Base-by-base conservation (phyloP, 1,140 invertebrate genomes). In the Drosophila ambigua region DNA sequence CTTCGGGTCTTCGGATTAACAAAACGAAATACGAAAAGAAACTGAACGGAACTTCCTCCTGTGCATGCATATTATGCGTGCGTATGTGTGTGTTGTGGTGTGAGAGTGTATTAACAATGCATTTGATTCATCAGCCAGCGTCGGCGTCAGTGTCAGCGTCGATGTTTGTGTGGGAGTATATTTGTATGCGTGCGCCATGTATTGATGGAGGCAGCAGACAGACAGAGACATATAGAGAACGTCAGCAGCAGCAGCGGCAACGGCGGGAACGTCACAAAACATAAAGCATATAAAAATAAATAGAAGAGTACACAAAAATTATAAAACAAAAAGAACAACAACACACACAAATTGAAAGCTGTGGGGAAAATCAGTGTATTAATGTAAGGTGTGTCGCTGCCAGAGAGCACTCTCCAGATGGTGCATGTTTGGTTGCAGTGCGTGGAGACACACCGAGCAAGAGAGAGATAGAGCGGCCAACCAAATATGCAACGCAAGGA, bases 211-310 rank as follows among this genome's bases (percentile, higher is more conserved):
- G 61, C 64, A 65, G 66, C 66, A 69, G 66, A 69, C 66, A 69
- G 66, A 69, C 66, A 69, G 66, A 69, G 64, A 69, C 41, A 52
- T 64, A 66, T 20, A 20, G 60, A 66, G 35, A 63, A 45, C 48
- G 71, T 51, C 13, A 52, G 51, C 52, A 44, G 62, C 62, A 41
- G 8, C 49, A 52, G 48, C 72, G 44, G 52, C 71, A 73, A 51
- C 60, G 46, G 46, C 52, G 35, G 62, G 39, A 74, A 74, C 68
- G 68, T 72, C 68, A 72, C 68, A 72, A 72, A 74, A 74, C 72
- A 74, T 74, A 74, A 74, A 74, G 66, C 43, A 73, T 73, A 73
- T 72, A 73, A 50, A 64, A 73, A 73, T 61, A 73, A 73, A 72
- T 20, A 57, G 26, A 72, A 71, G 44, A 62, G 51, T 72, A 73